Conservation (phyloP, 2,113 vertebrate species). For the Danionella cerebrum region DNA sequence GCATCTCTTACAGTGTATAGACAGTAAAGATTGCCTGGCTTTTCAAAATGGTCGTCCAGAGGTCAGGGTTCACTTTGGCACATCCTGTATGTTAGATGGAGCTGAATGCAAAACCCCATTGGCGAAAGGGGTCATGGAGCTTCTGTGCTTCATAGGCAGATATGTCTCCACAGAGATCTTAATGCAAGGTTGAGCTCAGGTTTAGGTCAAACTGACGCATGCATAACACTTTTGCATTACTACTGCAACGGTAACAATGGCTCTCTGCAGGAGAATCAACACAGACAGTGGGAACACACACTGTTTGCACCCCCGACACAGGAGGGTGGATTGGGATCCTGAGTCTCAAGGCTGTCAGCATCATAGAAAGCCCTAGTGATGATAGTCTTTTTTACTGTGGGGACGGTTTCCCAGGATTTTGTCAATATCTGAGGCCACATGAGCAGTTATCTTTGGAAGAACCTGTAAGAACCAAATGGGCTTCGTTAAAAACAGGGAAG, state of each 20-base stretch:
- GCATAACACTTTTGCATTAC: slow-evolving; percentile 26
- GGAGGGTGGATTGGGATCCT: neutral
- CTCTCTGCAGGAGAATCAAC: slow-evolving; percentile 1
- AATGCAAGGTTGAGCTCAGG: slow-evolving; percentile 5
- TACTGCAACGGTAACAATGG: slow-evolving; percentile 12
- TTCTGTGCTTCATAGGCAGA: neutral
- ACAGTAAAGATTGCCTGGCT: neutral
- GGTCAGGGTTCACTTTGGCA: slow-evolving; percentile 21
- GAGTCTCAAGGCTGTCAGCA: neutral
- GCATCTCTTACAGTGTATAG: neutral
- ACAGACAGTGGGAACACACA: slow-evolving; percentile 14
- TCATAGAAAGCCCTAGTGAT: slow-evolving; percentile 47
- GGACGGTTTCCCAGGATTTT: slow-evolving; percentile 89
- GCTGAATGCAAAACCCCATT: neutral
- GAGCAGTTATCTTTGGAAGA: slow-evolving; percentile 93
- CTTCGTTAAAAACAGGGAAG: neutral
- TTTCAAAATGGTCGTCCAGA: neutral
- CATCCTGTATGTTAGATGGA: slow-evolving; percentile 1
- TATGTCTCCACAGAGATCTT: slow-evolving; percentile 9
- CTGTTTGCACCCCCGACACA: neutral
- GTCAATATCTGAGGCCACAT: slow-evolving; percentile 86
- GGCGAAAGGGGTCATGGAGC: neutral
- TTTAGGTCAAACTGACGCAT: slow-evolving; percentile 26
- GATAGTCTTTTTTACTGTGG: slow-evolving; percentile 89
- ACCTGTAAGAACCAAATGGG: slow-evolving; percentile 65